Evolutionary conservation across 2,888 invertebrate species (phyloP).

Genomic region (Seira musarum): DNA sequence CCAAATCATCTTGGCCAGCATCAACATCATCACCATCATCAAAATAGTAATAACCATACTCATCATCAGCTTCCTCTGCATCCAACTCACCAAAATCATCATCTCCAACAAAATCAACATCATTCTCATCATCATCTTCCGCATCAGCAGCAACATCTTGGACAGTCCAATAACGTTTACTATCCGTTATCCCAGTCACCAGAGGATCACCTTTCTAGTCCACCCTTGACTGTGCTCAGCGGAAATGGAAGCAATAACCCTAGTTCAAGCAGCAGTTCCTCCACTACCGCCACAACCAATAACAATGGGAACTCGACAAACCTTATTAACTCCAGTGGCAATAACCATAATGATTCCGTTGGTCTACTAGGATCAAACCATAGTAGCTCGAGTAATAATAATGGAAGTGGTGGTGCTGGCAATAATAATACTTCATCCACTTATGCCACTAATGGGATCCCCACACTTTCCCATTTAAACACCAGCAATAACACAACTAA

Average conservation of each 20-base stretch:
- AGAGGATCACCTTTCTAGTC: conserved; percentile 67
- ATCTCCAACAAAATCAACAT: conserved; percentile 63
- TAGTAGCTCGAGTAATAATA: conserved; percentile 41
- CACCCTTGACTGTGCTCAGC: conserved; percentile 61
- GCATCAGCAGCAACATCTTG: conserved; percentile 55
- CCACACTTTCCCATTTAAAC: conserved; percentile 46
- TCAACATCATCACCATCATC: conserved; percentile 70
- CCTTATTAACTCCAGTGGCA: conserved; percentile 46
- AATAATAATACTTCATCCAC: conserved; percentile 53
- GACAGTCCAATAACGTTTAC: conserved; percentile 50
- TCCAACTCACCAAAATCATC: conserved; percentile 27
- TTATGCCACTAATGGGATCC: conserved; percentile 43
- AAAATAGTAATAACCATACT: conserved; percentile 45
- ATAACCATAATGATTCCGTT: conserved; percentile 48
- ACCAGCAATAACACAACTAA: conserved; percentile 55
- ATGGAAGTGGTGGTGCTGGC: conserved; percentile 18
- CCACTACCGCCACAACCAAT: conserved; percentile 45
- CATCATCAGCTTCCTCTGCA: conserved; percentile 32
- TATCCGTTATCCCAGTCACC: conserved; percentile 56
- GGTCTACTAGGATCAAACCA: conserved; percentile 35
- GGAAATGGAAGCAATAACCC: conserved; percentile 33
- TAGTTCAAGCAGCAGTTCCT: conserved; percentile 20
- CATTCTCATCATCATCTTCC: conserved; percentile 50
- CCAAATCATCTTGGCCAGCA: conserved; percentile 57
- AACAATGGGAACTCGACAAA: conserved; percentile 15